Evolutionary conservation across 1,140 invertebrate species (phyloP).

Genomic region (Scaptomyza pallida): DNA sequence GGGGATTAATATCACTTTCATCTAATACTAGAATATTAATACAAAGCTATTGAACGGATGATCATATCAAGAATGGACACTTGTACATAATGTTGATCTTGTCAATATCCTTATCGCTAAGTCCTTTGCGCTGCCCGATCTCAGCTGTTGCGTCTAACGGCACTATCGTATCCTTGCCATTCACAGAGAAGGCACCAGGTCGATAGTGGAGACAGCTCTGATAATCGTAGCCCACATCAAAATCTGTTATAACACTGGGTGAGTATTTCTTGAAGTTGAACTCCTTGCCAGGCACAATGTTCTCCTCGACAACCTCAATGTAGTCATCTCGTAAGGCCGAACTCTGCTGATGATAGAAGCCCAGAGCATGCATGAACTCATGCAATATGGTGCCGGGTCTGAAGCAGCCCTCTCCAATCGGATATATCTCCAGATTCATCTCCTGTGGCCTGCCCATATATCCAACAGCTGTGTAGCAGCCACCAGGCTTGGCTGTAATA

Average conservation of each 20-base stretch:
- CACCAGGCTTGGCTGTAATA: constrained; percentile 63
- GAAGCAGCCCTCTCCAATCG: constrained; percentile 85
- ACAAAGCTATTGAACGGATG: neutral
- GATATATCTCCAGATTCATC: constrained; percentile 84
- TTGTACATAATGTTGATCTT: constrained; percentile 82
- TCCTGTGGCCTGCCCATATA: constrained; percentile 85
- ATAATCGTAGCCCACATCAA: constrained; percentile 87
- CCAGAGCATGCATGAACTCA: constrained; percentile 88
- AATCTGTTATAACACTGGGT: constrained; percentile 83
- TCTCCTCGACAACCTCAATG: constrained; percentile 85
- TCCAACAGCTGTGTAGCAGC: constrained; percentile 86
- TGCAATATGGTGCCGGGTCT: constrained; percentile 87
- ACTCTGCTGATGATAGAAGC: constrained; percentile 87
- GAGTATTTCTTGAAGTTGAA: constrained; percentile 86
- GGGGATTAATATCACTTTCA: constrained; percentile 33
- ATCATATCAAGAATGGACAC: constrained; percentile 65
- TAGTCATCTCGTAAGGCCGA: constrained; percentile 86
- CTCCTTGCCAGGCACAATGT: constrained; percentile 85
- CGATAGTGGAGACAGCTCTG: constrained; percentile 92
- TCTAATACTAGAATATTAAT: constrained; percentile 26
- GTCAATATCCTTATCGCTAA: constrained; percentile 87
- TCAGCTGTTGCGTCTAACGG: constrained; percentile 71
- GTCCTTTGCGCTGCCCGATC: constrained; percentile 87
- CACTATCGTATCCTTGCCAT: constrained; percentile 89
- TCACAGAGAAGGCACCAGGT: constrained; percentile 88